These are phyloP conservation scores for Idaea aversata DNA, from an alignment of 2,888 invertebrate species.

Conservation along the genomic window DNA sequence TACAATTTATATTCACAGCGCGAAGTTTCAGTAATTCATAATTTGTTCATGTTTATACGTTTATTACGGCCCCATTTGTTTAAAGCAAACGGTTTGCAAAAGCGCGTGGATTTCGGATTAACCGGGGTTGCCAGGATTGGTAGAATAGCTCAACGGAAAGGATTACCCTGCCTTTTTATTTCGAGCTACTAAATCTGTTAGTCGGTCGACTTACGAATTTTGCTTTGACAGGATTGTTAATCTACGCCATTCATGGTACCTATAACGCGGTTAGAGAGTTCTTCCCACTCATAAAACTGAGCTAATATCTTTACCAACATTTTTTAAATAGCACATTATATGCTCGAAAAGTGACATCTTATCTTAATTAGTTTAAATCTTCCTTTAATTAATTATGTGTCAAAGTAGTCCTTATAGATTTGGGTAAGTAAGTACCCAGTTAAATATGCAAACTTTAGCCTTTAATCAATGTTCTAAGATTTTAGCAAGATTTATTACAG, in stretches of 20 bases:
- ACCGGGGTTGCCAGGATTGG: constrained; percentile 28
- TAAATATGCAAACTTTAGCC: neutral
- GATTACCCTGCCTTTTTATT: constrained; percentile 35
- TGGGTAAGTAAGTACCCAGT: neutral
- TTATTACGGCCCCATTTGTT: constrained; percentile 43
- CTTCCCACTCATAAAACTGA: neutral
- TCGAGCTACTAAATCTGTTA: constrained; percentile 24
- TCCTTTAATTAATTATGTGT: too few relatives aligned
- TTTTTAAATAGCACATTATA: neutral
- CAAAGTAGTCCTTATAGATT: too few relatives aligned
- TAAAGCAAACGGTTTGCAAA: constrained; percentile 36
- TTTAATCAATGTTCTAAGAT: constrained; percentile 7
- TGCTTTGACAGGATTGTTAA: constrained; percentile 31
- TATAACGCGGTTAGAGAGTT: neutral
- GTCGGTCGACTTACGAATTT: constrained; percentile 34
- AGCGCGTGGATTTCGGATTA: constrained; percentile 33
- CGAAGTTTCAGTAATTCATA: constrained; percentile 44
- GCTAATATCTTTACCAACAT: neutral
- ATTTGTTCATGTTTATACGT: constrained; percentile 43
- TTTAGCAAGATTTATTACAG: constrained; percentile 21
- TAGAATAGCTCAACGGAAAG: constrained; percentile 30
- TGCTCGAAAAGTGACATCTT: neutral
- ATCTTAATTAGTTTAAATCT: neutral
- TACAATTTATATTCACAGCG: constrained; percentile 44
- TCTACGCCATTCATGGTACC: constrained; percentile 7